phyloP scores from a whole-genome alignment of 2,797 vertebrate species.

The Muraenolepis orangiensis region DNA sequence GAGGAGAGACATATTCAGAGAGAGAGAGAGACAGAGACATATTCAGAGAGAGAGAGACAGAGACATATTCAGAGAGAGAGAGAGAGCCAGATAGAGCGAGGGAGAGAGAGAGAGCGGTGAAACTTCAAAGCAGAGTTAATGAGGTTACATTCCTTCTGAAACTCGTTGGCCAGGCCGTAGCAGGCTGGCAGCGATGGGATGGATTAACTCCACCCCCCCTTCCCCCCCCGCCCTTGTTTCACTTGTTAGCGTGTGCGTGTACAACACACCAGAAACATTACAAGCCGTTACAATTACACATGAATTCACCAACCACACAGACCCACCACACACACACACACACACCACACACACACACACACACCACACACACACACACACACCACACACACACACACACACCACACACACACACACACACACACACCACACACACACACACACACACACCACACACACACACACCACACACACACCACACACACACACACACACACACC shows the following conservation, averaged over 20 bases:
- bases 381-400: too few species aligned
- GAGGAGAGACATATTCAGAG: not conserved
- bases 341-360: not conserved
- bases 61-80: conserved; percentile 8
- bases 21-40: not conserved
- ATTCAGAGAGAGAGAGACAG: conserved; percentile 1
- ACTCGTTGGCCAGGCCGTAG: conserved; percentile 52
- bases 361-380: too few species aligned
- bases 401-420: too few species aligned
- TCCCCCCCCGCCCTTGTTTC: conserved; percentile 8
- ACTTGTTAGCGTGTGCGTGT: not conserved
- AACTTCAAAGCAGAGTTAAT: conserved; percentile 50
- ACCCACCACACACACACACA: not conserved
- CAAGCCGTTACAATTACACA: not conserved
- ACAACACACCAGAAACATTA: not conserved
- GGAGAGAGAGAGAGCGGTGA: not conserved
- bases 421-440: too few species aligned
- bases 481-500: too few species aligned
- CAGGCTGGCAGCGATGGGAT: conserved; percentile 16
- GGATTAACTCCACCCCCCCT: too few species aligned
- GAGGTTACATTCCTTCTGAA: conserved; percentile 54
- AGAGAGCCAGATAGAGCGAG: not conserved
- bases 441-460: too few species aligned
- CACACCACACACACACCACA: too few species aligned
- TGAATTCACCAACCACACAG: not conserved